These are phyloP conservation scores for Phaenicophaeus curvirostris DNA, from an alignment of 2,797 vertebrate genomes.

Conservation along the genomic window DNA sequence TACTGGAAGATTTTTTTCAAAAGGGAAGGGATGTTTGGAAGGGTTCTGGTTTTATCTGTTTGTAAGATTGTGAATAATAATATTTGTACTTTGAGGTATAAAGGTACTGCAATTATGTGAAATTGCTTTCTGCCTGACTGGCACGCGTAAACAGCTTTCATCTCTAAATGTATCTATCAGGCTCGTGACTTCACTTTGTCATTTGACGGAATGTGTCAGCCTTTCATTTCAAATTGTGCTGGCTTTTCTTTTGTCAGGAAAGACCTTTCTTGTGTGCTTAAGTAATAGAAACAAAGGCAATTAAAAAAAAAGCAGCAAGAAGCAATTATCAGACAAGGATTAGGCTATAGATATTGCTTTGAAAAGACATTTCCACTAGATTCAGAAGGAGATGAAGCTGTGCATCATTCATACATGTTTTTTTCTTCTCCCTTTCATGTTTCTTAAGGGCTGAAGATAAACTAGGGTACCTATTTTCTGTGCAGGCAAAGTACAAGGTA, in stretches of 20 bases:
- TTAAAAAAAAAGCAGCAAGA: background rate
- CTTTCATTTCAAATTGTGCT: conserved; percentile 15
- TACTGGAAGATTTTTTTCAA: background rate
- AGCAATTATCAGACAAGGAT: conserved; percentile 25
- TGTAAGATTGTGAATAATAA: conserved; percentile 39
- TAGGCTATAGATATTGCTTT: background rate
- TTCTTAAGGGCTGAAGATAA: conserved; percentile 26
- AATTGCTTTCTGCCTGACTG: conserved; percentile 17
- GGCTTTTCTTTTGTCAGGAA: conserved; percentile 34
- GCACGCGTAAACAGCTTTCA: conserved; percentile 16
- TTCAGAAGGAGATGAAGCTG: conserved; percentile 5
- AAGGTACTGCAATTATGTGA: conserved; percentile 31
- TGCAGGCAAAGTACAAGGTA: conserved; percentile 12
- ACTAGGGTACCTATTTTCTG: conserved; percentile 41
- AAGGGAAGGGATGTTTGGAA: background rate
- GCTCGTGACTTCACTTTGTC: background rate
- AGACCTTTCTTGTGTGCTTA: background rate
- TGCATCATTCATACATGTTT: conserved; percentile 10
- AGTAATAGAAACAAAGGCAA: conserved; percentile 48
- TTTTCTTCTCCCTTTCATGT: background rate
- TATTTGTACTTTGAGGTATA: conserved; percentile 43
- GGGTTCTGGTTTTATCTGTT: conserved; percentile 4
- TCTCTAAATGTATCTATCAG: background rate
- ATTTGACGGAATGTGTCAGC: conserved; percentile 17
- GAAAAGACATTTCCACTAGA: background rate